These are phyloP conservation scores for Norana najaformis DNA, from an alignment of 2,888 invertebrate genomes.

Conservation along the genomic window DNA sequence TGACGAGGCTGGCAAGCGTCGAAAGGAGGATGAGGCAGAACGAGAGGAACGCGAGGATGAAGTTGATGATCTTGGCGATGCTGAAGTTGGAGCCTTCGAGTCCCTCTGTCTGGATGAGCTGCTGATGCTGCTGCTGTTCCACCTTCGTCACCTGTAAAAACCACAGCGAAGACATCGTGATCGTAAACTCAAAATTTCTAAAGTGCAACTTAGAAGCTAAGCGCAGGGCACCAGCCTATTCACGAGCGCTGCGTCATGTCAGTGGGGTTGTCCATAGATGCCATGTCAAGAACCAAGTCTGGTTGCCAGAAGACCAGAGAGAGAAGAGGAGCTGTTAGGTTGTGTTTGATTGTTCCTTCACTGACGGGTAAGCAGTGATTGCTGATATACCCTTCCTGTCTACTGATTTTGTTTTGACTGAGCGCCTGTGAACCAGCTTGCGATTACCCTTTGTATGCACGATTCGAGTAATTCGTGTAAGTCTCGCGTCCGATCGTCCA, in stretches of 20 bases:
- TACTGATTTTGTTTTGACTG: too few relatives aligned
- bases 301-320: too few relatives aligned
- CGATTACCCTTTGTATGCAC: neutral
- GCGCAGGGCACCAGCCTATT: too few relatives aligned
- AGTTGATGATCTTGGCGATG: conserved; percentile 21
- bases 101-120: neutral
- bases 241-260: too few relatives aligned
- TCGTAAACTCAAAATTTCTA: too few relatives aligned
- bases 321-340: too few relatives aligned
- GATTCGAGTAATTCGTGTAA: neutral
- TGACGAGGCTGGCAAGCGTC: conserved; percentile 26
- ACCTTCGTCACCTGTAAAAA: conserved; percentile 24
- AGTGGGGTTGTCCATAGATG: too few relatives aligned
- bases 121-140: conserved; percentile 21
- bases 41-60: conserved; percentile 27
- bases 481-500: neutral
- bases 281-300: too few relatives aligned
- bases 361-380: neutral
- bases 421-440: too few relatives aligned
- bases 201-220: too few relatives aligned
- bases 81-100: neutral
- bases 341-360: neutral
- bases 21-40: conserved; percentile 17
- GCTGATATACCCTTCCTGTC: too few relatives aligned
- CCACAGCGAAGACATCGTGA: too few relatives aligned